Base-by-base conservation (phyloP, 1,140 invertebrate species). In the Colletes gigas region DNA sequence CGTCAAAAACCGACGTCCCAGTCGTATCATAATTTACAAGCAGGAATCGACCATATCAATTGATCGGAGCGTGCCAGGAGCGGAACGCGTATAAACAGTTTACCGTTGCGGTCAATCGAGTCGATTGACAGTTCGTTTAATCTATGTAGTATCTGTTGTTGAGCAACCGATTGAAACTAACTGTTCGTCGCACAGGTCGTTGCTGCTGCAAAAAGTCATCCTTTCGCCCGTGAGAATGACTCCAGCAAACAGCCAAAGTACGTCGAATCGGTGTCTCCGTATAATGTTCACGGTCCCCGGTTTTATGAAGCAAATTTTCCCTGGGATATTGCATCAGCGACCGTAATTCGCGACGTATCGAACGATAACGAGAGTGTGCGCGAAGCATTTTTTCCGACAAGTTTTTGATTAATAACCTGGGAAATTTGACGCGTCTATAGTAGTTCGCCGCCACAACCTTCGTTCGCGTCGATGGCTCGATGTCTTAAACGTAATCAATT, bases 401-500 rank as follows among this genome's bases (percentile, higher is more conserved):
- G 55, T 10, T 30, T 44, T 82, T 67, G 81, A 78, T 82, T 78
- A 72, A 82, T 82, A 82, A 66, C 41, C 68, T n/a, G n/a, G 62
- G 50, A 69, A 69, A 78, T 78, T 78, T 82, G 67, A 72, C 67
- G 57, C 47, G 47, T 44, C 65, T 39, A 60, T 17, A 60, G 30
- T 82, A 70, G 63, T 41, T 69, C 39, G 68, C n/a, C 50, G 50
- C 59, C 17, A 15, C 54, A 5, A 41, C 10, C 50, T 21, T n/a
- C 21, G 41, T 70, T 65, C 65, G 10, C 65, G 50, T 39, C 73
- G 66, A 78, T 55, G 73, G 19, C 47, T 57, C 74, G 50, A 78
- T 44, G 66, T 81, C 66, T 63, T 76, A 44, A 54, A 54, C 67
- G 76, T 78, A 82, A 82, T 82, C 81, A 82, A 82, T 82, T 82